These are phyloP conservation scores for Hippocampus abdominalis DNA, from an alignment of 2,113 vertebrate species.

Conservation along the genomic window DNA sequence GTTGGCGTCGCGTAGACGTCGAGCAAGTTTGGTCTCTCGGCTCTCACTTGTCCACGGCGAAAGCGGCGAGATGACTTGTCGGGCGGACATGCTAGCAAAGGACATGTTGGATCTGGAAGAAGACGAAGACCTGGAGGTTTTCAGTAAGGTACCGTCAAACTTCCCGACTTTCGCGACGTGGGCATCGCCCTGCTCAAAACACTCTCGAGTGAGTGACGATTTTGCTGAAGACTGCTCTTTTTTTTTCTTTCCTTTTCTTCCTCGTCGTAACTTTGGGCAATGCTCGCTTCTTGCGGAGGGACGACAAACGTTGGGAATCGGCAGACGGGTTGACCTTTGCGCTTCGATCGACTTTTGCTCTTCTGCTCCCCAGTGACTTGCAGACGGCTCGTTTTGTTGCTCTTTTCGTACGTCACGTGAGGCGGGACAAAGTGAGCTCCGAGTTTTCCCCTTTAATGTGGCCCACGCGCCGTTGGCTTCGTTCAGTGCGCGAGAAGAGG, in stretches of 20 bases:
- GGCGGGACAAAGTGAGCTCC: no score
- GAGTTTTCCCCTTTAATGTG: no score
- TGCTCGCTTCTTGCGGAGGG: neutral
- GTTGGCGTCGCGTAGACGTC: slow-evolving; percentile 13
- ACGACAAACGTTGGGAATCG: slow-evolving; percentile 7
- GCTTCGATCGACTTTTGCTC: neutral
- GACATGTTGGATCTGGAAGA: slow-evolving; percentile 74
- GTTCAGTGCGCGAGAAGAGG: no score
- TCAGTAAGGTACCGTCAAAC: slow-evolving; percentile 67
- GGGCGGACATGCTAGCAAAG: slow-evolving; percentile 48
- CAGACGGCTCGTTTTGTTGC: neutral
- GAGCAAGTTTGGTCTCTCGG: slow-evolving; percentile 31
- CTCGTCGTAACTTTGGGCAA: neutral
- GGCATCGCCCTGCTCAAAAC: neutral
- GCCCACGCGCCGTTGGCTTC: no score
- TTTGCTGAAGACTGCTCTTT: neutral
- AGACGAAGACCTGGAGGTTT: slow-evolving; percentile 79
- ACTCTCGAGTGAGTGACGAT: neutral
- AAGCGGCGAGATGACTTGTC: slow-evolving; percentile 42
- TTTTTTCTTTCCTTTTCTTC: no score
- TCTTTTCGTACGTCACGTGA: no score
- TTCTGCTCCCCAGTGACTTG: neutral
- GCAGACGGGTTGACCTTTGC: slow-evolving; percentile 33
- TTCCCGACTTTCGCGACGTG: neutral
- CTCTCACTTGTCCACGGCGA: slow-evolving; percentile 10